These are phyloP conservation scores for Andricus quercusramuli DNA, from an alignment of 2,888 invertebrate species.

Conservation along the genomic window DNA sequence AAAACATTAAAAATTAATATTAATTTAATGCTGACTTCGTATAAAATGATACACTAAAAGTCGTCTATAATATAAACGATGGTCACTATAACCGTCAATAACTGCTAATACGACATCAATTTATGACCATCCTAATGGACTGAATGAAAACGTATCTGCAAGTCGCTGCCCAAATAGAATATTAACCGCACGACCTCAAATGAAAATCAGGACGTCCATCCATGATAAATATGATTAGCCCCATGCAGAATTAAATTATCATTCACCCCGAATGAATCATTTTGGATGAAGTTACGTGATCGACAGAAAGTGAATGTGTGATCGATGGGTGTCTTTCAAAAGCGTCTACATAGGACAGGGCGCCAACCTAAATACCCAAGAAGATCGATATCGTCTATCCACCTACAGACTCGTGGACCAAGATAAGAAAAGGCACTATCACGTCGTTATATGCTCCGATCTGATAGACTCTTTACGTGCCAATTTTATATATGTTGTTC, in stretches of 20 bases:
- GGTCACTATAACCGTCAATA: background rate
- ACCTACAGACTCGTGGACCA: background rate
- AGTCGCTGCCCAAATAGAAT: background rate
- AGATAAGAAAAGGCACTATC: background rate
- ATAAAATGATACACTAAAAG: no score
- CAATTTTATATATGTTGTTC: background rate
- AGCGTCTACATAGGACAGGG: conserved; percentile 39
- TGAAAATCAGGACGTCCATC: background rate
- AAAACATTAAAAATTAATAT: no score
- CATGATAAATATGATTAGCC: conserved; percentile 14
- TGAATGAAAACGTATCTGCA: background rate
- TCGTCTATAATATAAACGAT: background rate
- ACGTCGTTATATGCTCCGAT: background rate
- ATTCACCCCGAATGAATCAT: conserved; percentile 23
- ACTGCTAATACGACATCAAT: background rate
- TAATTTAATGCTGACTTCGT: no score
- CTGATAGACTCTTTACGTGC: background rate
- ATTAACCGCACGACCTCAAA: background rate
- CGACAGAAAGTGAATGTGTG: background rate
- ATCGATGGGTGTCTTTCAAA: conserved; percentile 29
- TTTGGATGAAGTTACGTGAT: conserved; percentile 29
- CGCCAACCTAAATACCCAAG: conserved; percentile 56
- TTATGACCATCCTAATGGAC: background rate
- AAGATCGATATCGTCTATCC: conserved; percentile 56
- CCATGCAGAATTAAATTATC: conserved; percentile 15